Evolutionary conservation across 2,888 invertebrate species (phyloP).

Genomic region (Perdita meconis): DNA sequence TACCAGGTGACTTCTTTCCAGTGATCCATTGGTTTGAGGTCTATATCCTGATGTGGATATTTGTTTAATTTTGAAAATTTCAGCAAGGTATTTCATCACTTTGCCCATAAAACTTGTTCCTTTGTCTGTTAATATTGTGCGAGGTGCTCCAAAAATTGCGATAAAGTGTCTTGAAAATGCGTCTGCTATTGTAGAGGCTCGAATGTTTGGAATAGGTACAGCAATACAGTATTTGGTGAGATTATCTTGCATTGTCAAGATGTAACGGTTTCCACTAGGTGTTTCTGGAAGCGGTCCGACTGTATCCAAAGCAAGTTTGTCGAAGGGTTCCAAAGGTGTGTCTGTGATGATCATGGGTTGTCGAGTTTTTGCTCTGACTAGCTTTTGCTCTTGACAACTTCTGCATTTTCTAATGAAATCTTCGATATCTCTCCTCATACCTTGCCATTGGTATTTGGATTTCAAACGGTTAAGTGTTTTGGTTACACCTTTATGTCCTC

Average conservation of each 20-base stretch:
- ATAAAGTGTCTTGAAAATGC: constrained; percentile 10
- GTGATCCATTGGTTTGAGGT: constrained; percentile 8
- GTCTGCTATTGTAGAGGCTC: constrained; percentile 4
- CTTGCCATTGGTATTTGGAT: not conserved
- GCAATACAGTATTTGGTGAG: constrained; percentile 20
- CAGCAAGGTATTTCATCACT: not conserved
- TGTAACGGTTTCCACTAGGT: not conserved
- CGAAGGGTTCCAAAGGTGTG: not conserved
- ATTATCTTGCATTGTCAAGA: constrained; percentile 4
- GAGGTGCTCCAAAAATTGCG: not conserved
- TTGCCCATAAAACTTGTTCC: constrained; percentile 7
- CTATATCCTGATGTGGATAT: constrained; percentile 12
- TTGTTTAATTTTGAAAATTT: constrained; percentile 25
- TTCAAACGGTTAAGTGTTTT: not conserved
- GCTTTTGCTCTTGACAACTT: not conserved
- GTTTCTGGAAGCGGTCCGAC: constrained; percentile 14
- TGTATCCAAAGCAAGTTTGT: constrained; percentile 9
- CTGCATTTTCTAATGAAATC: constrained; percentile 8
- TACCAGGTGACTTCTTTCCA: constrained; percentile 4
- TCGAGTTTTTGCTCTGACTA: constrained; percentile 1
- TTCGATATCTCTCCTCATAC: not conserved
- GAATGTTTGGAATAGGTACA: not conserved
- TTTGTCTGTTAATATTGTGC: not conserved
- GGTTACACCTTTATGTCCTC: not conserved
- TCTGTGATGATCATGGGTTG: constrained; percentile 2